Evolutionary conservation across 2,888 invertebrate species (phyloP).

Genomic region (Apodemia zela): DNA sequence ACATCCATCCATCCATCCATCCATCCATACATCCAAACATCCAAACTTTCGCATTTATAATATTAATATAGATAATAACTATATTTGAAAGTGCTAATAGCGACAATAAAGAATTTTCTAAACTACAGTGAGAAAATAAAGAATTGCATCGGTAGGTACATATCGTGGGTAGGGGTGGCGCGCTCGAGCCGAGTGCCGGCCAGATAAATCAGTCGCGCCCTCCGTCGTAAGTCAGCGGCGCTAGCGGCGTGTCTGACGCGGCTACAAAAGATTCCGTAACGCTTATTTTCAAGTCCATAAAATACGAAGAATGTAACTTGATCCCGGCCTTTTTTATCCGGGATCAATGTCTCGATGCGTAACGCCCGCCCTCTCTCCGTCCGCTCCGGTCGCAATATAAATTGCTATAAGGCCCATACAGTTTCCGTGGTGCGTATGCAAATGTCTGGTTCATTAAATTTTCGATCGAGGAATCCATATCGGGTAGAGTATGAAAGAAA

Average conservation of each 20-base stretch:
- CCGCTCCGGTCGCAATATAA: background rate
- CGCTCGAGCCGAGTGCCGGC: background rate
- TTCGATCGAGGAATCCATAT: slow-evolving; percentile 2
- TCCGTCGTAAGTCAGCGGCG: slow-evolving; percentile 16
- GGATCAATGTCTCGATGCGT: background rate
- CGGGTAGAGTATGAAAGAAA: background rate
- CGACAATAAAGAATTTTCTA: too few relatives aligned
- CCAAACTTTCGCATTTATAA: too few relatives aligned
- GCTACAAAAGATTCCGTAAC: slow-evolving; percentile 32
- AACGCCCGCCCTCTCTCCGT: background rate
- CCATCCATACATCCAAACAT: too few relatives aligned
- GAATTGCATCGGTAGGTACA: background rate
- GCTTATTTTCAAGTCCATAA: slow-evolving; percentile 38
- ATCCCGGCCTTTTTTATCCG: slow-evolving; percentile 23
- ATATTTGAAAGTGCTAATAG: too few relatives aligned
- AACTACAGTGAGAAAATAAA: too few relatives aligned
- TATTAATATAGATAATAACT: too few relatives aligned
- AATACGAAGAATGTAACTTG: slow-evolving; percentile 43
- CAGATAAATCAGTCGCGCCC: slow-evolving; percentile 8
- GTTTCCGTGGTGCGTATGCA: slow-evolving; percentile 8
- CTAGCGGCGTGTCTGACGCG: slow-evolving; percentile 17
- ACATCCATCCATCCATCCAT: too few relatives aligned
- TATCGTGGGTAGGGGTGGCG: background rate
- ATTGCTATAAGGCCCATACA: slow-evolving; percentile 4
- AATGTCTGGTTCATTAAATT: slow-evolving; percentile 4